Percentiles rank a stretch among this genome's conserved stretches.
Evolutionary conservation across 1,140 invertebrate species (phyloP).

Genomic region (Steinernema feltiae): DNA sequence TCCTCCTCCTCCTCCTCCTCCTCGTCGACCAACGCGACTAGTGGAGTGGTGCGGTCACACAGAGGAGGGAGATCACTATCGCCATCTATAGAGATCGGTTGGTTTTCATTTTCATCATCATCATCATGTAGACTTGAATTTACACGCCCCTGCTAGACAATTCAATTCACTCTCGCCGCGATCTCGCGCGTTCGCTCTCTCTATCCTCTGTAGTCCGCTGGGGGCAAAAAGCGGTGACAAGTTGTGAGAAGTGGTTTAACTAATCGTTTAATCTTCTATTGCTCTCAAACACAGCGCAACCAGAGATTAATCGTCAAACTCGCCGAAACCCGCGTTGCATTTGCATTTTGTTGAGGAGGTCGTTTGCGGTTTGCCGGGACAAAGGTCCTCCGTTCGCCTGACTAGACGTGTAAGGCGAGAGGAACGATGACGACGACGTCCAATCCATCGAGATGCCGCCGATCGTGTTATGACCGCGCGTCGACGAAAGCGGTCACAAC

Average conservation of each 20-base stretch:
- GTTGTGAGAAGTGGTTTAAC: constrained; percentile 9
- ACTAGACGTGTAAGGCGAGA: neutral
- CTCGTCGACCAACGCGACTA: neutral
- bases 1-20: too few relatives aligned
- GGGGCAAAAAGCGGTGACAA: neutral
- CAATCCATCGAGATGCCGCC: neutral
- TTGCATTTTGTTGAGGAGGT: neutral
- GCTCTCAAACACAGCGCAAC: neutral
- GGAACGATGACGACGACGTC: too few relatives aligned
- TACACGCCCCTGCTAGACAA: neutral
- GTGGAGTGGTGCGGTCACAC: neutral
- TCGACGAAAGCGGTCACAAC: neutral
- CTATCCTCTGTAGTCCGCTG: neutral
- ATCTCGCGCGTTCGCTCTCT: too few relatives aligned
- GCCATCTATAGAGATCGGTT: neutral
- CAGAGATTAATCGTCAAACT: constrained; percentile 5
- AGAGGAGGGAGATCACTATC: neutral
- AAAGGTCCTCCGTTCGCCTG: neutral
- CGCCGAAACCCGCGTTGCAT: neutral
- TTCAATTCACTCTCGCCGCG: too few relatives aligned
- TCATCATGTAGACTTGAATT: neutral
- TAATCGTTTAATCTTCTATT: constrained; percentile 8
- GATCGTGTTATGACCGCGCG: neutral
- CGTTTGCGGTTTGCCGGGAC: neutral
- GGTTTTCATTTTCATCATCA: neutral